A percentile compares a stretch with the other conserved stretches of the same genome.
These are phyloP conservation scores for Ophioderma brevispina DNA, from an alignment of 35 echinoderm and acorn worm genomes.

Conservation along the genomic window DNA sequence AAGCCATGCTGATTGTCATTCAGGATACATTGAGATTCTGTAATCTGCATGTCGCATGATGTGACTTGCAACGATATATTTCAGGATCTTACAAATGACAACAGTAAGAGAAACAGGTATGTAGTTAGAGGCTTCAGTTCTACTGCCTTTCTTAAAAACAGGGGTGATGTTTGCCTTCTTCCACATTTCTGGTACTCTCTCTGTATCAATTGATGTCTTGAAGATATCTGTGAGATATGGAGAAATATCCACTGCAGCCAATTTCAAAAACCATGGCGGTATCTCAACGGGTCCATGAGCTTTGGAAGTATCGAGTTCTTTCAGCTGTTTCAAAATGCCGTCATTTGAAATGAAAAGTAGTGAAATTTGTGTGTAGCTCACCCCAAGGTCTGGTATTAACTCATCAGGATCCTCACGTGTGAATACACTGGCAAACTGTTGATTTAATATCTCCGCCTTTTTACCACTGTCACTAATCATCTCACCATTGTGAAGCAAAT, in stretches of 20 bases:
- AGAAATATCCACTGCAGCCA: neutral
- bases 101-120: slow-evolving; percentile 53
- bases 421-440: slow-evolving; percentile 46
- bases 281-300: slow-evolving; percentile 39
- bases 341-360: slow-evolving; percentile 17
- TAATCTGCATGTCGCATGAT: slow-evolving; percentile 5
- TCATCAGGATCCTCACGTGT: neutral
- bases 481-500: neutral
- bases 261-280: slow-evolving; percentile 35
- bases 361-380: neutral
- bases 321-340: neutral
- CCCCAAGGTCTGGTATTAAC: slow-evolving; percentile 8
- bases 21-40: neutral
- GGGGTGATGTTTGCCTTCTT: slow-evolving; percentile 44
- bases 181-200: slow-evolving; percentile 27
- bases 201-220: slow-evolving; percentile 1
- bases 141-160: slow-evolving; percentile 24
- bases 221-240: neutral
- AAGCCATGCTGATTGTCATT: slow-evolving; percentile 24
- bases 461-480: slow-evolving; percentile 22
- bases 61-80: slow-evolving; percentile 6
- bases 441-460: slow-evolving; percentile 34
- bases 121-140: slow-evolving; percentile 43
- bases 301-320: slow-evolving; percentile 26
- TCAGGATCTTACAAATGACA: slow-evolving; percentile 41